Base-by-base conservation (phyloP, 30 jellyfish, hydroid and myxozoan genomes). In the Aurelia sp. region DNA sequence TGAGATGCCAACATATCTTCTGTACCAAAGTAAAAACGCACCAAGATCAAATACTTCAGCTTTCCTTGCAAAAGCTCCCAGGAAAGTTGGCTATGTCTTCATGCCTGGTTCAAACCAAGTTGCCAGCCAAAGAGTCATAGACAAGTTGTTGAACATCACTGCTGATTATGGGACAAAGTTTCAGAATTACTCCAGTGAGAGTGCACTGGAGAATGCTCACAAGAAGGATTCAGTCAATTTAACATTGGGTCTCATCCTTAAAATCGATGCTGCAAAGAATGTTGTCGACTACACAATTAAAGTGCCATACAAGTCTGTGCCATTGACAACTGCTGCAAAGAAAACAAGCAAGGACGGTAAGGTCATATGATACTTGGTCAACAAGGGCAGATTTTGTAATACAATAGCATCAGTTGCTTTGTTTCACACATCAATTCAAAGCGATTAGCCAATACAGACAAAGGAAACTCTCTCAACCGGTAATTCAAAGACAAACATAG, bases 201-300 rank as follows among this genome's bases (percentile, higher is more conserved):
- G 47, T n/a, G 92, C 77, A 12, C 47, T 88, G 85, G 89, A 78
- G n/a, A 75, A 21, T 66, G 85, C 82, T 52, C 92, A 88, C 66
- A 78, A 64, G 21, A 73, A 53, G 6, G 47, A 53, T 4, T 77
- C 96, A 4, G 35, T 55, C 18, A 72, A 88, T 37, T 27, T 88
- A n/a, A 78, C 91, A 3, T 79, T 88, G 61, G 96, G 92, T 20
- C 58, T 88, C 22, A 64, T 88, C 11, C 13, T 88, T 19, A 60
- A 79, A 16, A 65, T 70, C 19, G 85, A 71, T 53, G 72, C 85
- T 6, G 11, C 71, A 15, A 35, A 23, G 30, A 79, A 31, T 17
- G 30, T 22, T 51, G 86, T 53, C 21, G 84, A 81, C 50, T 88
- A 75, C 23, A 88, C 89, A 31, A 79, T 88, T 27, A 78, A 79